Evolutionary conservation across 2,888 invertebrate genomes (phyloP).

Genomic region (Drosophila multiciliata): DNA sequence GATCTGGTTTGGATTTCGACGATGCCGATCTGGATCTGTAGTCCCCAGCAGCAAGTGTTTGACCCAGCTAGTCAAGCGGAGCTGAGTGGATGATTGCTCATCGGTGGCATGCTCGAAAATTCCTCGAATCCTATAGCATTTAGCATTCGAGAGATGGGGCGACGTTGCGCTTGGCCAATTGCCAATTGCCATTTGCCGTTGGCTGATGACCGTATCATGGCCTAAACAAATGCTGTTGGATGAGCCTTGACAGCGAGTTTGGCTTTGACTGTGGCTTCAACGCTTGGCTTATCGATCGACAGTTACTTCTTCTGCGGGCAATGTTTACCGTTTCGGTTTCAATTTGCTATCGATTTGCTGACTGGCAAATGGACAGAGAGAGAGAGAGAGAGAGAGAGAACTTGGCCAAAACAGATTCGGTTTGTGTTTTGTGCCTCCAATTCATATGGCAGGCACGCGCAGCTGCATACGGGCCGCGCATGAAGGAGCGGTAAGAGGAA

Average conservation of each 20-base stretch:
- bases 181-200: slow-evolving; percentile 11
- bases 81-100: slow-evolving; percentile 33
- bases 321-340: slow-evolving; percentile 64
- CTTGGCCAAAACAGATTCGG: slow-evolving; percentile 25
- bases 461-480: slow-evolving; percentile 1
- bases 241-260: slow-evolving; percentile 51
- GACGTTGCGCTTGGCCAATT: slow-evolving; percentile 22
- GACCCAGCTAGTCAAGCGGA: slow-evolving; percentile 34
- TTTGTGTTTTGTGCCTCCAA: slow-evolving; percentile 11
- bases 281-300: slow-evolving; percentile 33
- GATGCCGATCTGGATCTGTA: background rate
- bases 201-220: slow-evolving; percentile 20
- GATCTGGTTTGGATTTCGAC: background rate
- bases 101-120: slow-evolving; percentile 3
- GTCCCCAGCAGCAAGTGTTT: slow-evolving; percentile 11
- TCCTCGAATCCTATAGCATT: background rate
- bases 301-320: slow-evolving; percentile 31
- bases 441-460: slow-evolving; percentile 59
- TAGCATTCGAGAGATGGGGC: slow-evolving; percentile 10
- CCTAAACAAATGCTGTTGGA: slow-evolving; percentile 46
- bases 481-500: too few relatives aligned
- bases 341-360: slow-evolving; percentile 34
- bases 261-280: slow-evolving; percentile 11
- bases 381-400: slow-evolving; percentile 13
- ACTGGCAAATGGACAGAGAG: slow-evolving; percentile 16